phyloP scores from a whole-genome alignment of 2,888 invertebrate species.

The Rhamnusium bicolor region DNA sequence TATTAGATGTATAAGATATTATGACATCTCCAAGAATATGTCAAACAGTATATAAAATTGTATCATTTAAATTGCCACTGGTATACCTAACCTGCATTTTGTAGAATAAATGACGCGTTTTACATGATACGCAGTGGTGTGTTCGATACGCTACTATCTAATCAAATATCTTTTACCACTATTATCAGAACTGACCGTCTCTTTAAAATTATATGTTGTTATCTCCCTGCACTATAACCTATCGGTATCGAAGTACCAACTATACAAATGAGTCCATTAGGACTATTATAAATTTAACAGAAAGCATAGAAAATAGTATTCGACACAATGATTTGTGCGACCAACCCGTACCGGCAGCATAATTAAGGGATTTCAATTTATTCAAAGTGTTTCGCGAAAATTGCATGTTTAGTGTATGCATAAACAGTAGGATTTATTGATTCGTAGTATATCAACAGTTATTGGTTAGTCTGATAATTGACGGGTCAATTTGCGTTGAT shows the following conservation, averaged over 20 bases:
- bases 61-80: no score
- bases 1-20: no score
- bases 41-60: no score
- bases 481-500: conserved; percentile 14
- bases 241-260: conserved; percentile 2
- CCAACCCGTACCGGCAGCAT: conserved; percentile 17
- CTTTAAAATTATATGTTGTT: neutral
- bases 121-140: no score
- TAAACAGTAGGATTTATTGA: conserved; percentile 8
- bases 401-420: conserved; percentile 27
- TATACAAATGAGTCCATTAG: conserved; percentile 35
- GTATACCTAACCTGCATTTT: no score
- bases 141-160: neutral
- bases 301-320: conserved; percentile 33
- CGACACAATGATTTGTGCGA: conserved; percentile 42
- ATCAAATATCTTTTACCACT: neutral
- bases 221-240: neutral
- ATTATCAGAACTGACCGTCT: neutral
- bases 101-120: no score
- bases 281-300: conserved; percentile 36
- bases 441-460: conserved; percentile 20
- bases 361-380: conserved; percentile 32
- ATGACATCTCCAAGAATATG: no score
- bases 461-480: conserved; percentile 10
- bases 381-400: conserved; percentile 24